Base-by-base conservation (phyloP, 2,113 vertebrate species). In the Boulengeromyrus knoepffleri region DNA sequence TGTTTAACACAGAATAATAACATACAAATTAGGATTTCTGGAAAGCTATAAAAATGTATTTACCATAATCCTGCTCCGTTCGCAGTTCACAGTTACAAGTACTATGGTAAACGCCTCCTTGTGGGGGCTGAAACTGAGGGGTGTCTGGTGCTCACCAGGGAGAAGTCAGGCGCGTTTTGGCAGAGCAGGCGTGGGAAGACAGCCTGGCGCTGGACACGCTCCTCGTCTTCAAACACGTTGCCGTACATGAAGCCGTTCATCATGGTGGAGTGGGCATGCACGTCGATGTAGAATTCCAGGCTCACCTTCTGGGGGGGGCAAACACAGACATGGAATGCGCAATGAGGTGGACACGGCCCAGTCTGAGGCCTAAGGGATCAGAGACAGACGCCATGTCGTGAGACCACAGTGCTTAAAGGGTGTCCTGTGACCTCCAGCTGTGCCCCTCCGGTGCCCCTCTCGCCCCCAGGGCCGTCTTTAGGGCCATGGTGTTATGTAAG, bases 191-290 rank as follows among this genome's bases (percentile, higher is more conserved):
- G 96, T 87, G 99, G 99, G 89, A 99, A 99, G 91, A 99, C 93
- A 45, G 98, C 97, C 93, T 99, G 99, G 91, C 97, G 95, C 93
- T 98, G 98, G 94, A 97, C 98, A 6, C 97, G 96, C 92, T 97
- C 98, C 92, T 99, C 97, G 0, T 99, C 97, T 94, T 99, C 98
- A 88, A 99, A 99, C 94, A 99, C 97, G 88, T 99, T 99, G 90
- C 99, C 99, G 15, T 99, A 99, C 99, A 99, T 99, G 96, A 99
- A 99, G 93, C 99, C 98, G 90, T 99, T 99, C 96, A 98, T 98
- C 98, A 99, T 99, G 94, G 99, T 99, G 94, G 99, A 99, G 96
- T 99, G 99, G 91, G 98, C 97, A 52, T 99, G 99, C 77, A 99
- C 97, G 92, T 99, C 99, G 31, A 99, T 99, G 95, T 99, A 99